Evolutionary conservation across 2,113 vertebrate genomes (phyloP).

Genomic region (Podilymbus podiceps): DNA sequence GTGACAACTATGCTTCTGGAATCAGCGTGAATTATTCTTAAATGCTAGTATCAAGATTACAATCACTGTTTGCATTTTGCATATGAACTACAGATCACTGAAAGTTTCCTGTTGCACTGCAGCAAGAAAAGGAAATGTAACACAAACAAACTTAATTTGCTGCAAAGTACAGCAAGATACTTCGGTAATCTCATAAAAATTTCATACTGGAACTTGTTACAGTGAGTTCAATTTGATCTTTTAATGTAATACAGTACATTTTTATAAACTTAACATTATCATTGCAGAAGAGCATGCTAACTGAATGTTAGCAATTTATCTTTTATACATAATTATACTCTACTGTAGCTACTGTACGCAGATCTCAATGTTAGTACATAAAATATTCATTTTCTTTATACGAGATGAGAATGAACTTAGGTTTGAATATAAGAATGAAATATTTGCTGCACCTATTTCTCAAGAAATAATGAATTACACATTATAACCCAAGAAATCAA

Average conservation of each 20-base stretch:
- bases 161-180: slow-evolving; percentile 62
- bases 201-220: slow-evolving; percentile 69
- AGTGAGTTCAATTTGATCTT: slow-evolving; percentile 68
- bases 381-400: slow-evolving; percentile 69
- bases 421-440: slow-evolving; percentile 61
- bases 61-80: slow-evolving; percentile 42
- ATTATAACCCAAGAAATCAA: slow-evolving; percentile 70
- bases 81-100: slow-evolving; percentile 58
- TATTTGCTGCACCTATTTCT: slow-evolving; percentile 68
- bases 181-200: slow-evolving; percentile 59
- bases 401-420: slow-evolving; percentile 60
- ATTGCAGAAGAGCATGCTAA: slow-evolving; percentile 71
- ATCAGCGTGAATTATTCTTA: slow-evolving; percentile 33
- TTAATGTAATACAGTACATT: slow-evolving; percentile 74
- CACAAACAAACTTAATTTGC: slow-evolving; percentile 20
- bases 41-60: slow-evolving; percentile 5
- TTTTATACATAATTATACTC: slow-evolving; percentile 70
- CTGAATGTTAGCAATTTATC: slow-evolving; percentile 66
- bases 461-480: slow-evolving; percentile 71
- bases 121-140: slow-evolving; percentile 54
- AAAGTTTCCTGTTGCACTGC: slow-evolving; percentile 63
- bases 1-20: slow-evolving; percentile 13
- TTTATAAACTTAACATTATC: slow-evolving; percentile 71
- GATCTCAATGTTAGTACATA: slow-evolving; percentile 73
- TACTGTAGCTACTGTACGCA: slow-evolving; percentile 69